A percentile compares a stretch with the other conserved stretches of the same genome.
phyloP scores from a whole-genome alignment of 2,113 vertebrate genomes.

The Australoheros scitulus region DNA sequence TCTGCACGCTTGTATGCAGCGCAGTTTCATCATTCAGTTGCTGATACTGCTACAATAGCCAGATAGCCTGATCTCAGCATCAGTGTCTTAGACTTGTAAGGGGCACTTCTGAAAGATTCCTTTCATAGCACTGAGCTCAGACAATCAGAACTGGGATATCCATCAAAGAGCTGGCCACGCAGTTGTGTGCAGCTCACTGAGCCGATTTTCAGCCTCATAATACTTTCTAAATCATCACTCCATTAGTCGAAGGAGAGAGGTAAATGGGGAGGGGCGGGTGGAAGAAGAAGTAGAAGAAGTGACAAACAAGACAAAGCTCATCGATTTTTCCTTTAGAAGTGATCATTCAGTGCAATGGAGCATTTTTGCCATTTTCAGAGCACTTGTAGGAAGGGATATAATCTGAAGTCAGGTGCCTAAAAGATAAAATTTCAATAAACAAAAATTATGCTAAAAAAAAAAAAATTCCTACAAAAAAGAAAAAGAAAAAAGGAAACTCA shows the following conservation, averaged over 20 bases:
- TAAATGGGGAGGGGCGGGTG: not conserved
- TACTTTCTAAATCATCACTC: slow-evolving; percentile 58
- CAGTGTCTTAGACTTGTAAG: slow-evolving; percentile 36
- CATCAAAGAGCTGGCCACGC: slow-evolving; percentile 43
- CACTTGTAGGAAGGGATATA: slow-evolving; percentile 24
- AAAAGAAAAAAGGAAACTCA: not conserved
- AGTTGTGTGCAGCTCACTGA: slow-evolving; percentile 30
- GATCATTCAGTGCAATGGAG: slow-evolving; percentile 60
- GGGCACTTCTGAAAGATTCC: slow-evolving; percentile 26
- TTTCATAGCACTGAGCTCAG: slow-evolving; percentile 29
- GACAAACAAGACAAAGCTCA: slow-evolving; percentile 61
- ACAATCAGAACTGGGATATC: slow-evolving; percentile 59
- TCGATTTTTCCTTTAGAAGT: slow-evolving; percentile 66
- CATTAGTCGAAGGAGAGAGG: slow-evolving; percentile 34
- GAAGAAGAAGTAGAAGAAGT: slow-evolving; percentile 30
- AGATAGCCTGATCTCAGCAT: slow-evolving; percentile 51
- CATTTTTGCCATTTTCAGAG: slow-evolving; percentile 49
- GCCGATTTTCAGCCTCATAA: slow-evolving; percentile 45
- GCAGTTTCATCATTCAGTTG: slow-evolving; percentile 59
- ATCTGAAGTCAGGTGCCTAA: slow-evolving; percentile 24
- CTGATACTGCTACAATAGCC: slow-evolving; percentile 47
- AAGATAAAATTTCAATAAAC: slow-evolving; percentile 8
- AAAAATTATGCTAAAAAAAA: slow-evolving; percentile 4
- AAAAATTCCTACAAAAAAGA: not conserved
- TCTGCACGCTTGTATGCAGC: slow-evolving; percentile 21